phyloP scores from a whole-genome alignment of 2,888 invertebrate species.

The Andrena haemorrhoa region DNA sequence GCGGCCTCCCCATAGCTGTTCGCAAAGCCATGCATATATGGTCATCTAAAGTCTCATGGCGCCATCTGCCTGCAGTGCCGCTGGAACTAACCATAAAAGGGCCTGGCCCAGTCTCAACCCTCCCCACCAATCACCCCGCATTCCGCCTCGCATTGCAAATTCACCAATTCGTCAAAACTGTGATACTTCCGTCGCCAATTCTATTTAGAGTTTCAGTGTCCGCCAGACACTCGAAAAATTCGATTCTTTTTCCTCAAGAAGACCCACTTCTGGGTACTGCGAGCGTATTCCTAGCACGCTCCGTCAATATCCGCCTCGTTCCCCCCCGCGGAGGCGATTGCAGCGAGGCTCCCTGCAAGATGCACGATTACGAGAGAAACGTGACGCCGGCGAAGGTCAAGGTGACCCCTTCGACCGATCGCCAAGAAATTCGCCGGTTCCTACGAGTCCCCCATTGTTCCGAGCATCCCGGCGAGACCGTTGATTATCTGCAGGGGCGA shows the following conservation, averaged over 20 bases:
- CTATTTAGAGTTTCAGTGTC: neutral
- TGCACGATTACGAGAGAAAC: constrained; percentile 41
- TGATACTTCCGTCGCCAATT: neutral
- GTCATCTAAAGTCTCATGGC: too few species aligned
- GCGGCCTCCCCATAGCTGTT: too few species aligned
- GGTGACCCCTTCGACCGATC: constrained; percentile 64
- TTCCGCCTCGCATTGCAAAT: neutral
- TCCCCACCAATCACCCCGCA: neutral
- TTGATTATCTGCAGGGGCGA: constrained; percentile 57
- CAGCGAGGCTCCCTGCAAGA: constrained; percentile 9
- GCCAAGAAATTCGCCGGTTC: constrained; percentile 68
- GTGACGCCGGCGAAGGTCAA: constrained; percentile 73
- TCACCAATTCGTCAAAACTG: neutral
- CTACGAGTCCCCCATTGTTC: constrained; percentile 58
- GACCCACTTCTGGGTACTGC: neutral
- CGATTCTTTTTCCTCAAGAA: neutral
- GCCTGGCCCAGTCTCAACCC: too few species aligned
- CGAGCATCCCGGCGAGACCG: constrained; percentile 49
- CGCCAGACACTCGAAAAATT: neutral
- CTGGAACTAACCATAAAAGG: too few species aligned
- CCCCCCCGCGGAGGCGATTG: neutral
- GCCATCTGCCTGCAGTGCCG: too few species aligned
- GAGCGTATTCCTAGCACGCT: constrained; percentile 29
- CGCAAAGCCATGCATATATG: too few species aligned
- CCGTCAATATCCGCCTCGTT: constrained; percentile 33